Base-by-base conservation (phyloP, 2,113 vertebrate genomes). In the Muntiacus reevesi region DNA sequence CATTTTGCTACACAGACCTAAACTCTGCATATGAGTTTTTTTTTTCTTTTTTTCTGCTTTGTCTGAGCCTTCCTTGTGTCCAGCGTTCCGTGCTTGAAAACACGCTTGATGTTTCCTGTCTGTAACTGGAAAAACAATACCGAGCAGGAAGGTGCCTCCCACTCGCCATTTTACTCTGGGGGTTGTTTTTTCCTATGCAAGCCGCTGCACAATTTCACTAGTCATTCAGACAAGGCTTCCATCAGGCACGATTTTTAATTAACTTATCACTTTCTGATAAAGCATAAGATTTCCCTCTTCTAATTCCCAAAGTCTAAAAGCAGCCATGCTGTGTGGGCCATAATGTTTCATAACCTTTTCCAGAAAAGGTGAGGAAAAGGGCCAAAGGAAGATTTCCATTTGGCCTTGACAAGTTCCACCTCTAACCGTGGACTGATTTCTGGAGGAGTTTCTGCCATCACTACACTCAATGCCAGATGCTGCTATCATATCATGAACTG, bases 121-220 rank as follows among this genome's bases (percentile, higher is more conserved):
- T 87, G n/a, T 50, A 94, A 92, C 91, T 96, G 76, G 90, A 82
- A 97, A 96, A 97, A 97, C 96, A 98, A 97, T 98, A n/a, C 23
- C 0, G 52, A 78, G 94, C 97, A 98, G 97, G 96, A 97, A 98
- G 97, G 98, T 91, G 74, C 95, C 45, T 96, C 94, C 96, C 36
- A 36, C 87, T 88, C 1, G 40, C 96, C 92, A 57, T 84, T 94
- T 55, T 57, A 82, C 95, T 74, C 89, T 55, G 95, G 95, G 57
- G 50, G 23, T 87, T 97, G 97, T 96, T 97, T 97, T 98, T 97
- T 97, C 98, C 97, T 97, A 92, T 43, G 88, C 59, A 55, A 78
- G 62, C 71, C 60, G 52, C 91, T 50, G 47, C 4, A n/a, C 25
- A 9, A 52, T 21, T 60, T 45, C 78, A 87, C 78, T 8, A 36